phyloP scores from a whole-genome alignment of 2,888 invertebrate genomes.

The Tenthredo livida region DNA sequence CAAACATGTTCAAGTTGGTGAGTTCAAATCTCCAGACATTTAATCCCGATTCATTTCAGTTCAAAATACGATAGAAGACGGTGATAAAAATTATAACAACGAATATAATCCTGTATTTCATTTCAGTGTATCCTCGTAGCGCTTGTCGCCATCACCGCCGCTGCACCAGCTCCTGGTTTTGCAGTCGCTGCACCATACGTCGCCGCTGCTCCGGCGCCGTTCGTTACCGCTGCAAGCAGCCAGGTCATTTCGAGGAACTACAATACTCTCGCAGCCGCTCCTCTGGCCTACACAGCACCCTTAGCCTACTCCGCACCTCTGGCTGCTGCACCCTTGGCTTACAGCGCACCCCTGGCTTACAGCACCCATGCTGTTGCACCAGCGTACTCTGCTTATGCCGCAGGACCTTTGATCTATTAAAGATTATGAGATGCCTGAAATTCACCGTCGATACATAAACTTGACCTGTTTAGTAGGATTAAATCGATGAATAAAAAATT shows the following conservation, averaged over 20 bases:
- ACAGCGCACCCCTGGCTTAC: constrained; percentile 58
- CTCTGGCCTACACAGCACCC: constrained; percentile 79
- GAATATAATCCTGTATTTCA: background rate
- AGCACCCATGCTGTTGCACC: constrained; percentile 65
- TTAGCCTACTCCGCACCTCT: constrained; percentile 78
- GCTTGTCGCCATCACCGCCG: constrained; percentile 73
- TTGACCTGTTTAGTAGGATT: constrained; percentile 6
- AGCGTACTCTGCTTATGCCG: constrained; percentile 52
- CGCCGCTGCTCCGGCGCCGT: constrained; percentile 73
- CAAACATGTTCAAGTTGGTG: constrained; percentile 47
- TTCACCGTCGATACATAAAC: background rate
- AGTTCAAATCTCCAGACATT: background rate
- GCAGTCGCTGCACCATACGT: constrained; percentile 64
- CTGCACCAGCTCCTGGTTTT: constrained; percentile 60
- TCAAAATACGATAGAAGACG: background rate
- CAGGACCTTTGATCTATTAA: background rate
- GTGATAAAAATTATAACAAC: background rate
- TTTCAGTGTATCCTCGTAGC: constrained; percentile 74
- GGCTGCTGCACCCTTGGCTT: constrained; percentile 73
- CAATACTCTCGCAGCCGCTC: constrained; percentile 81
- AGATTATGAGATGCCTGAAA: background rate
- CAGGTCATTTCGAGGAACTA: constrained; percentile 84
- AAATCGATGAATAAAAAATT: constrained; percentile 10
- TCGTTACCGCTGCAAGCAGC: constrained; percentile 84
- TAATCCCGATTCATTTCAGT: background rate